Conservation (phyloP, 1,140 invertebrate species). For the Pygmarrhopalites habei region DNA sequence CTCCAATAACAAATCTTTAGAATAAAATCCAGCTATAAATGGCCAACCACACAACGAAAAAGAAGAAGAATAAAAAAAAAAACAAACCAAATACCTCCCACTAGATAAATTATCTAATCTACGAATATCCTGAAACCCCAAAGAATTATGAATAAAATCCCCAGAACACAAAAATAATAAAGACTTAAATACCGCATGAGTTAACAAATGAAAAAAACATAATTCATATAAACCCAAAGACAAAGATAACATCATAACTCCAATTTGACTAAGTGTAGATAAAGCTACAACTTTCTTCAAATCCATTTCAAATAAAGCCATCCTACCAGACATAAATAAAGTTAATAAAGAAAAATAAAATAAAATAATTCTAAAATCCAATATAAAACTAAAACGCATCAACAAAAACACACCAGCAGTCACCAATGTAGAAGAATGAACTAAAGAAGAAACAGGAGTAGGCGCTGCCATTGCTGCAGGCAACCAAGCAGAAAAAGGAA, state of each 20-base stretch:
- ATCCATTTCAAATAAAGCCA: slow-evolving; percentile 56
- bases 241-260: slow-evolving; percentile 57
- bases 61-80: slow-evolving; percentile 49
- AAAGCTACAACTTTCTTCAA: slow-evolving; percentile 65
- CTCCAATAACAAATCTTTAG: slow-evolving; percentile 59
- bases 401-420: slow-evolving; percentile 63
- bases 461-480: slow-evolving; percentile 62
- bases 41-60: slow-evolving; percentile 50
- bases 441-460: slow-evolving; percentile 60
- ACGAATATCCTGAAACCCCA: slow-evolving; percentile 51
- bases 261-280: slow-evolving; percentile 61
- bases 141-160: slow-evolving; percentile 54
- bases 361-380: slow-evolving; percentile 44
- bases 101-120: slow-evolving; percentile 45
- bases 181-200: slow-evolving; percentile 58
- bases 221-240: slow-evolving; percentile 44
- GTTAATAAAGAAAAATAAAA: slow-evolving; percentile 48
- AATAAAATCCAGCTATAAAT: slow-evolving; percentile 58
- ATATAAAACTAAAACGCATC: slow-evolving; percentile 51
- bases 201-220: slow-evolving; percentile 57
- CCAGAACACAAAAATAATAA: slow-evolving; percentile 56
- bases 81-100: slow-evolving; percentile 44
- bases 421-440: slow-evolving; percentile 67
- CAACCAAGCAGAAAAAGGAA: slow-evolving; percentile 62
- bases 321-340: slow-evolving; percentile 54